Conservation (phyloP, 1,140 invertebrate species). For the Neodiprion virginianus region DNA sequence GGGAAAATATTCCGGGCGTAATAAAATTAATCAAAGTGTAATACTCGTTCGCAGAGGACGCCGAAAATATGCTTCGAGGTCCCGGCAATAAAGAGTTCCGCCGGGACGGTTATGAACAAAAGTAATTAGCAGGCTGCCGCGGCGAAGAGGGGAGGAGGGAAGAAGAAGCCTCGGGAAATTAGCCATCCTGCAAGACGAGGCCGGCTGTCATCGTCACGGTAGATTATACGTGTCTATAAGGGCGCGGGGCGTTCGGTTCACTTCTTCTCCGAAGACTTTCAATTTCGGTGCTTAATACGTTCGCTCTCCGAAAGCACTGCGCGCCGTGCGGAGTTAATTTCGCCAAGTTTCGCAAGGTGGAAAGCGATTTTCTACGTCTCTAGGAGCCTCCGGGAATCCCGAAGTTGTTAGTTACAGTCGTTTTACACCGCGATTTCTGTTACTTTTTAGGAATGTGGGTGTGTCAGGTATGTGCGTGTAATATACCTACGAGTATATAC, state of each 20-base stretch:
- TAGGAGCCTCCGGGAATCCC: too few relatives aligned
- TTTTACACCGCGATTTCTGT: too few relatives aligned
- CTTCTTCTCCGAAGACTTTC: background rate
- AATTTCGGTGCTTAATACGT: background rate
- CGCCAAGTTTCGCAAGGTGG: too few relatives aligned
- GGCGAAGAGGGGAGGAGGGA: background rate
- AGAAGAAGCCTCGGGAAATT: background rate
- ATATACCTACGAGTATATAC: too few relatives aligned
- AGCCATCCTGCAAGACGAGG: background rate
- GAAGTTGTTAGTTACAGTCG: too few relatives aligned
- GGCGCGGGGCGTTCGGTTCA: too few relatives aligned
- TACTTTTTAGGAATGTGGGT: too few relatives aligned
- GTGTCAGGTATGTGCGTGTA: too few relatives aligned
- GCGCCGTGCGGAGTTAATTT: too few relatives aligned
- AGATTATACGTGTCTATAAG: too few relatives aligned
- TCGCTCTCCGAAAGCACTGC: background rate
- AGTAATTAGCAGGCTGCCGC: background rate
- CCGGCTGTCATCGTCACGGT: slow-evolving; percentile 1
- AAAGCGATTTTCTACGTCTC: too few relatives aligned
- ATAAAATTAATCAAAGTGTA: slow-evolving; percentile 5
- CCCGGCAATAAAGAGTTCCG: background rate
- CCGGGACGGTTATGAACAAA: slow-evolving; percentile 4
- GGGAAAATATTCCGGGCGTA: background rate
- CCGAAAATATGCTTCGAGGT: background rate
- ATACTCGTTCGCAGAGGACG: background rate